A percentile compares a stretch with the other conserved stretches of the same genome.
Evolutionary conservation across 1,140 invertebrate genomes (phyloP).

Genomic region (Tribolium castaneum): DNA sequence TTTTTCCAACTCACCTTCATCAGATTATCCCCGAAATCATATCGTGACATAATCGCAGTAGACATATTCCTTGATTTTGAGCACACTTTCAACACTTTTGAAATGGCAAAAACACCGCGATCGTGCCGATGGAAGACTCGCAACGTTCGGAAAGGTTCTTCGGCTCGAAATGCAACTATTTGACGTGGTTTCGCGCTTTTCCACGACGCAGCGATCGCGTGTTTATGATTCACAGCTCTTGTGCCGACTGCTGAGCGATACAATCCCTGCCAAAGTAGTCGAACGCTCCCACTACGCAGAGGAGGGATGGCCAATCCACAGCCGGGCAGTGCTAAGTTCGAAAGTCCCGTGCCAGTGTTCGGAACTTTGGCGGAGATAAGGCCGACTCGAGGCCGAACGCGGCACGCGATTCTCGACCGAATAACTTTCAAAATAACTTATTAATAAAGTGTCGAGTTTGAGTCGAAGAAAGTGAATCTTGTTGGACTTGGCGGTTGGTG

Average conservation of each 20-base stretch:
- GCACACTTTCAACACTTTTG: conserved; percentile 43
- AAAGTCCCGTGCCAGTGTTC: neutral
- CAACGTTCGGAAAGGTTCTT: conserved; percentile 6
- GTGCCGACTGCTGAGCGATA: conserved; percentile 37
- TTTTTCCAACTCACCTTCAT: conserved; percentile 58
- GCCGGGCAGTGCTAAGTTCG: neutral
- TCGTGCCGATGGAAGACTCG: conserved; percentile 60
- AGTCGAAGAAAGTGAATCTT: conserved; percentile 54
- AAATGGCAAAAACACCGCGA: conserved; percentile 25
- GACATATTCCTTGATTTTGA: conserved; percentile 59
- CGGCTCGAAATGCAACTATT: neutral
- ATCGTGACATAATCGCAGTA: conserved; percentile 62
- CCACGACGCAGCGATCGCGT: conserved; percentile 58
- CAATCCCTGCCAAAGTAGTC: conserved; percentile 22
- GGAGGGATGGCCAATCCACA: neutral
- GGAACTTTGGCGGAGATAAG: neutral
- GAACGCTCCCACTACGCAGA: conserved; percentile 1
- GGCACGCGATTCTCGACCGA: conserved; percentile 42
- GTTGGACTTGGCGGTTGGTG: neutral
- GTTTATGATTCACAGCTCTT: conserved; percentile 33
- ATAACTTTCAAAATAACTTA: neutral
- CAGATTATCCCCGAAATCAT: conserved; percentile 62
- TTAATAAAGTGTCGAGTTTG: neutral
- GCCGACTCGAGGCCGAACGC: neutral
- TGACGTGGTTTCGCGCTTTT: conserved; percentile 53